Base-by-base conservation (phyloP, 2,113 vertebrate genomes). In the Rutilus rutilus region DNA sequence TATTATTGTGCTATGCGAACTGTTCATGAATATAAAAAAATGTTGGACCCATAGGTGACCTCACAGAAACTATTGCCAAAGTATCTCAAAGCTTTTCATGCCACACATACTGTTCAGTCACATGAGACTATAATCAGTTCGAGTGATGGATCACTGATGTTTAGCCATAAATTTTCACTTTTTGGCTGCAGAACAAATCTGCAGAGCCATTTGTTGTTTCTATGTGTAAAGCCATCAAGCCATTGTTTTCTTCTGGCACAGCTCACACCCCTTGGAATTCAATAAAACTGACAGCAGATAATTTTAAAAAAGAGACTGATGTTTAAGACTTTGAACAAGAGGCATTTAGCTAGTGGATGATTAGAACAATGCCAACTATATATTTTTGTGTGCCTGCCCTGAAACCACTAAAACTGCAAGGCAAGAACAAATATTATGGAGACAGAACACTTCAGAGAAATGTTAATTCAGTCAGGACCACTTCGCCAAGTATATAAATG, bases 251-350 rank as follows among this genome's bases (percentile, higher is more conserved):
- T 83, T 60, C 9, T 79, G 45, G 71, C 50, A 82, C 39, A 33
- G 83, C 59, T 74, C n/a, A 64, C 10, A 2, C 36, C 39, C 79
- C 36, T 14, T 64, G 30, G 73, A 59, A 78, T 85, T 71, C 42
- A 73, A 81, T 85, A 60, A 75, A 78, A 79, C 67, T 83, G 74
- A 78, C 15, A 33, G 52, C 14, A 25, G 73, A 86, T 81, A 39
- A 86, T 30, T 15, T 8, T 1, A 0, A 6, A 64, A 39, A 82
- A 76, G 65, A 30, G 33, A 59, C 60, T 78, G 67, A 75, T 27
- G 45, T 50, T 64, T 59, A 67, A 45, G 82, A 45, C 54, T 57
- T 36, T 30, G 78, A 79, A 17, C 71, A 85, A 45, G 27, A 69
- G 69, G 59, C 36, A 81, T 82, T 85, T 36, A 27, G 60, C 59